Evolutionary conservation across 1,140 invertebrate species (phyloP), one percentile per base, ranked within the genome.

Genomic region (Cydia strobilella): DNA sequence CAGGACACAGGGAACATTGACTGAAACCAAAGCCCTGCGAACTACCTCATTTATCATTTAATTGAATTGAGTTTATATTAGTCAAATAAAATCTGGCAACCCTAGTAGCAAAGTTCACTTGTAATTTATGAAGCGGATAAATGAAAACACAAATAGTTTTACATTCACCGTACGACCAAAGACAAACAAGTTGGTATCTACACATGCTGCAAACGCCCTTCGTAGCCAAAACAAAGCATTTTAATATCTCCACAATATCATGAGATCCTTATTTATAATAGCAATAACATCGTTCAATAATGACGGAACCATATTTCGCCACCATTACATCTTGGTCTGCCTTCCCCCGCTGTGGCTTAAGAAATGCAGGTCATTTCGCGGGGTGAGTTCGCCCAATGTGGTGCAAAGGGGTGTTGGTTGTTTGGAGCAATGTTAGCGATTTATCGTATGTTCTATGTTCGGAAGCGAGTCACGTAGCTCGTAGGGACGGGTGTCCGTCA

Each of bases 231-330:
- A 80, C 59, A 80, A 80, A 79, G 63, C 69, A 82, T 82, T 84
- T 78, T 79, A 81, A 82, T 86, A 82, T 81, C 77, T 66, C 77
- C 79, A 80, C 75, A 78, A 78, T 76, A 78, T 59, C 78, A 77
- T 73, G 77, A 86, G 83, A 81, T 80, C 81, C 81, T 90, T 90
- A 86, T 90, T 90, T 90, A 90, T 90, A 86, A 85, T 82, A 80
- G 82, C 84, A 90, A 89, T 89, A 90, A 89, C 87, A 86, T 79
- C 85, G 82, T 82, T 87, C 85, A 87, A 88, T 88, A 90, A 90
- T 90, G 87, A 90, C 87, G 79, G 81, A 83, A 80, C 76, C 80
- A 54, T 71, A 76, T 80, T 79, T 73, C 54, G 45, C 51, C 15
- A 74, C 87, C 87, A 86, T 76, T 74, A 12, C 78, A 77, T 54